phyloP scores from a whole-genome alignment of 1,140 invertebrate species.

The Danaus plexippus region DNA sequence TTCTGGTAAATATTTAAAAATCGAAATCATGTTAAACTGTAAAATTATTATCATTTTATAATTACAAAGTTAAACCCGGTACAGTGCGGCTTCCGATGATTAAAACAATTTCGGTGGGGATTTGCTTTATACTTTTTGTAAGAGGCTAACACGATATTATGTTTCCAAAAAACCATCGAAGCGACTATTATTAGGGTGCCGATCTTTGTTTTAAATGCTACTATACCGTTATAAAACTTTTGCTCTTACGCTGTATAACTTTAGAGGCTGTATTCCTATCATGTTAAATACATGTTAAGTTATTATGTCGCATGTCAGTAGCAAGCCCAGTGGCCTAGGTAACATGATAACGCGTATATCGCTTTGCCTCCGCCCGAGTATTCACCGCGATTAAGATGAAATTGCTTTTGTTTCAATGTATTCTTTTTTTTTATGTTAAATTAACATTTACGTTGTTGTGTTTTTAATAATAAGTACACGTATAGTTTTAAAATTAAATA shows the following conservation, averaged over 20 bases:
- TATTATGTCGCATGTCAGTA: slow-evolving; percentile 22
- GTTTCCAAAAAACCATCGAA: slow-evolving; percentile 70
- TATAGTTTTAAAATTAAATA: no score
- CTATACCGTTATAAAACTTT: slow-evolving; percentile 15
- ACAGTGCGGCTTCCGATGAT: slow-evolving; percentile 60
- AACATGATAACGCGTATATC: slow-evolving; percentile 67
- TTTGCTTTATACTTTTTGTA: slow-evolving; percentile 65
- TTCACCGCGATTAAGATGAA: slow-evolving; percentile 67
- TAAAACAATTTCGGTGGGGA: slow-evolving; percentile 69
- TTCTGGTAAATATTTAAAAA: no score
- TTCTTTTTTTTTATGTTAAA: slow-evolving; percentile 27
- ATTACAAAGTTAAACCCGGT: slow-evolving; percentile 47
- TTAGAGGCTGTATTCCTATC: slow-evolving; percentile 25
- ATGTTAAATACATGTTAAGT: slow-evolving; percentile 17
- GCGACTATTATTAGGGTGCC: slow-evolving; percentile 60
- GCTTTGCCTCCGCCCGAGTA: slow-evolving; percentile 61
- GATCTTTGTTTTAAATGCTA: slow-evolving; percentile 45
- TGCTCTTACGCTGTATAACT: slow-evolving; percentile 20
- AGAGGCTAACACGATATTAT: slow-evolving; percentile 66
- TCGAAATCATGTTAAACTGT: no score
- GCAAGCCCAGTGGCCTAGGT: slow-evolving; percentile 70
- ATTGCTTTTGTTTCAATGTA: slow-evolving; percentile 62
- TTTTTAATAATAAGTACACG: no score
- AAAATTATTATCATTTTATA: slow-evolving; percentile 30
- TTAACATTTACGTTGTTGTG: no score